phyloP scores from a whole-genome alignment of 2,797 vertebrate genomes.

The Poecilia gillii region DNA sequence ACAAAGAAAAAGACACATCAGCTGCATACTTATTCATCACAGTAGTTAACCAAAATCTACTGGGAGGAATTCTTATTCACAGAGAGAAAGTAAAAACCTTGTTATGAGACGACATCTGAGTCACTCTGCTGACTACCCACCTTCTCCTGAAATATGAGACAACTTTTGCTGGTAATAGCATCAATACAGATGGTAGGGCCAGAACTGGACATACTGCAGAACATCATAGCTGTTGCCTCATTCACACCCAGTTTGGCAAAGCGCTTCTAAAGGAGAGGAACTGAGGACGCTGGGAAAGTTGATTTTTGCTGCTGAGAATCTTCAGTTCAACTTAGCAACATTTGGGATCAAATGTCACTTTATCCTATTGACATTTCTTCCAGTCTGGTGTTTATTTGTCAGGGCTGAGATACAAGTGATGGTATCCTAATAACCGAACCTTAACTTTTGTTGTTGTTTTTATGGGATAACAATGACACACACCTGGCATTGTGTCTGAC shows the following conservation, averaged over 20 bases:
- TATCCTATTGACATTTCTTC: neutral
- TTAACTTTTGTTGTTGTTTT: neutral
- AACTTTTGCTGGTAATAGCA: neutral
- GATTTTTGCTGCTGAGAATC: neutral
- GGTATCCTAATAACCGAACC: neutral
- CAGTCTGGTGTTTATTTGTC: neutral
- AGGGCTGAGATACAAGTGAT: neutral
- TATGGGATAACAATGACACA: neutral
- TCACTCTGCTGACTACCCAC: neutral
- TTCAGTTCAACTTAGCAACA: neutral
- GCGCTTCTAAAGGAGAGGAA: neutral
- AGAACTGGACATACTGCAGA: neutral
- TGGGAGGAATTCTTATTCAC: neutral
- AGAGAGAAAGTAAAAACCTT: neutral
- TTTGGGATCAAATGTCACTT: neutral
- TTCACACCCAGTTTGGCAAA: neutral
- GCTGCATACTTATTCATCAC: neutral
- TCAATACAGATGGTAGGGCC: neutral
- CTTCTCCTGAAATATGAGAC: neutral
- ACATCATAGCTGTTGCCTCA: neutral
- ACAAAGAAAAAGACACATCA: neutral
- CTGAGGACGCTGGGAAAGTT: neutral
- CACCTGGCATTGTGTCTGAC: neutral
- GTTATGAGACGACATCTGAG: neutral
- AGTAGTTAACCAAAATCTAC: neutral